phyloP scores from a whole-genome alignment of 2,888 invertebrate genomes.

The Tipula confusa region DNA sequence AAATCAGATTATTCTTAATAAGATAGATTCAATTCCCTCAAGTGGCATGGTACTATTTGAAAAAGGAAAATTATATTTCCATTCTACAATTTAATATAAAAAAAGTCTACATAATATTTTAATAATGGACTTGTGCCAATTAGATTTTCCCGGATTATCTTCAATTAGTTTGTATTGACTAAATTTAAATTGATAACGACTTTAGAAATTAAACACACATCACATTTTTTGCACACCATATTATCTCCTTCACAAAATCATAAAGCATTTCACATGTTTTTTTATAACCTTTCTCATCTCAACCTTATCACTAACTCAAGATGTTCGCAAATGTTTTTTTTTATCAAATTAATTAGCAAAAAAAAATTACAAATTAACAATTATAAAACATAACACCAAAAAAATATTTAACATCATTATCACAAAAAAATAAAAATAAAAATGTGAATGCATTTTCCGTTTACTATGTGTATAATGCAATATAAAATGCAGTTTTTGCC shows the following conservation, averaged over 20 bases:
- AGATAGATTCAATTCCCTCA: neutral
- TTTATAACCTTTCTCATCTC: neutral
- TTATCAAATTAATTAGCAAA: slow-evolving; percentile 7
- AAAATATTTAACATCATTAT: neutral
- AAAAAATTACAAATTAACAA: neutral
- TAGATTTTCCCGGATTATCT: no score
- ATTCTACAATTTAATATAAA: neutral
- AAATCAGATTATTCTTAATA: no score
- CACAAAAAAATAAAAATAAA: neutral
- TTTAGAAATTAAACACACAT: no score
- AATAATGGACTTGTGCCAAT: no score
- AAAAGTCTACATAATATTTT: no score
- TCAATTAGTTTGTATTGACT: no score
- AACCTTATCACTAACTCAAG: neutral
- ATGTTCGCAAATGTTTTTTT: neutral
- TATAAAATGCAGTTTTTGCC: neutral
- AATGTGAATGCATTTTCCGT: neutral
- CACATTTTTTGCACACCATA: no score
- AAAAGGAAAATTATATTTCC: neutral
- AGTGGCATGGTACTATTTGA: neutral
- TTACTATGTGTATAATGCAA: neutral
- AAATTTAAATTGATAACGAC: no score
- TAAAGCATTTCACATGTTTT: neutral
- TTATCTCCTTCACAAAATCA: neutral
- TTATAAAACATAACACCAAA: neutral